Evolutionary conservation across 2,797 vertebrate genomes (phyloP).

Genomic region (Falco peregrinus): DNA sequence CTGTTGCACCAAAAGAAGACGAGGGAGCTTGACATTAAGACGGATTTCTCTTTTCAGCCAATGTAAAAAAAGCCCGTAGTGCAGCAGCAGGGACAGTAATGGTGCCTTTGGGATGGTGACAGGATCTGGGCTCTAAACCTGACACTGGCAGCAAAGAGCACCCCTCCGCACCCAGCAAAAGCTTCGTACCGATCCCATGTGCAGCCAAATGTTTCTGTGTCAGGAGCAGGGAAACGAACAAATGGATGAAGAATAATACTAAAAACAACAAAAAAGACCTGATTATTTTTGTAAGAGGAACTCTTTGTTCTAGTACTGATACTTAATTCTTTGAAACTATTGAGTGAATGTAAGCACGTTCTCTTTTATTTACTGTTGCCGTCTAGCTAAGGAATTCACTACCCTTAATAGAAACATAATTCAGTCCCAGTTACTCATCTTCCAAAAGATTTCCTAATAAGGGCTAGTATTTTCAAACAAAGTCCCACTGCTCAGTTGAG

Average conservation of each 20-base stretch:
- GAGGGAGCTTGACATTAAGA: neutral
- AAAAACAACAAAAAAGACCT: neutral
- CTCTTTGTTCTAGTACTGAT: slow-evolving; percentile 54
- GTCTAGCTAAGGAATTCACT: slow-evolving; percentile 70
- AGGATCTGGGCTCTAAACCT: neutral
- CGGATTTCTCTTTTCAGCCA: neutral
- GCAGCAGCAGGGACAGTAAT: neutral
- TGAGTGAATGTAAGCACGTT: slow-evolving; percentile 70
- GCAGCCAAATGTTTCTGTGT: neutral
- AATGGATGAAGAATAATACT: neutral
- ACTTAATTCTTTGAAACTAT: slow-evolving; percentile 57
- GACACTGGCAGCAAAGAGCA: neutral
- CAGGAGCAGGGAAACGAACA: neutral
- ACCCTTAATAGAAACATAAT: slow-evolving; percentile 72
- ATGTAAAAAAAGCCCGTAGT: neutral
- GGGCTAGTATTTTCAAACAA: slow-evolving; percentile 74
- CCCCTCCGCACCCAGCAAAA: neutral
- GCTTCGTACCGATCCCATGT: neutral
- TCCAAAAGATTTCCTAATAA: slow-evolving; percentile 80
- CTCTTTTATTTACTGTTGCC: slow-evolving; percentile 73
- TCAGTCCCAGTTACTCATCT: slow-evolving; percentile 68
- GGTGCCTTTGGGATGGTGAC: neutral
- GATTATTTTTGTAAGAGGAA: slow-evolving; percentile 55
- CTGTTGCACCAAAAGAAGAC: neutral
- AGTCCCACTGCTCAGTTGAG: slow-evolving; percentile 37